Percentiles rank a stretch among this genome's conserved stretches.
These are phyloP conservation scores for Ctena decussata DNA, from an alignment of 2,888 invertebrate genomes.

Conservation along the genomic window DNA sequence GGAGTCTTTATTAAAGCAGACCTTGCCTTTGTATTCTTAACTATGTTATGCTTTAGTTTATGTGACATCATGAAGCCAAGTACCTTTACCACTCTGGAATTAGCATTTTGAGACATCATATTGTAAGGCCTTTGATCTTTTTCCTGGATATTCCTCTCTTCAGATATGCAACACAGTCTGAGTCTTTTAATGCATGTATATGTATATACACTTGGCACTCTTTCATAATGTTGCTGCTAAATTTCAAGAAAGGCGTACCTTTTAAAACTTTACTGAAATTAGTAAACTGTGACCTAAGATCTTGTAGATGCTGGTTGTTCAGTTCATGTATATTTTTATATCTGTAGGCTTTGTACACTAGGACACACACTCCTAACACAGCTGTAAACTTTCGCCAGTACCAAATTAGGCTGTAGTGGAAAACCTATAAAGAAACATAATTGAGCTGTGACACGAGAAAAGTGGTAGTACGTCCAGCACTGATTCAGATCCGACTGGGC, in stretches of 20 bases:
- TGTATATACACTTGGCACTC: not conserved
- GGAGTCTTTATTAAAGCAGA: too few relatives aligned
- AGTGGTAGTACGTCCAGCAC: too few relatives aligned
- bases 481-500: too few relatives aligned
- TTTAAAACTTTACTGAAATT: conserved; percentile 63
- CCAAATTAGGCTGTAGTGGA: conserved; percentile 87
- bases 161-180: not conserved
- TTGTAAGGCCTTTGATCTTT: too few relatives aligned
- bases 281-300: conserved; percentile 87
- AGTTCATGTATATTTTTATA: conserved; percentile 87
- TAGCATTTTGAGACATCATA: too few relatives aligned
- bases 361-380: conserved; percentile 81
- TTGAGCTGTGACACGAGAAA: too few relatives aligned
- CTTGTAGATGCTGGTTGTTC: conserved; percentile 87
- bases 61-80: too few relatives aligned
- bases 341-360: conserved; percentile 84
- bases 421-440: conserved; percentile 80
- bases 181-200: not conserved
- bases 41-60: too few relatives aligned
- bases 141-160: too few relatives aligned
- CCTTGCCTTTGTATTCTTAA: too few relatives aligned
- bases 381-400: conserved; percentile 87
- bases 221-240: not conserved
- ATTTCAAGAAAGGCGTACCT: conserved; percentile 14
- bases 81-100: too few relatives aligned